phyloP scores from a whole-genome alignment of 1,140 invertebrate species.

The Cepaea nemoralis region DNA sequence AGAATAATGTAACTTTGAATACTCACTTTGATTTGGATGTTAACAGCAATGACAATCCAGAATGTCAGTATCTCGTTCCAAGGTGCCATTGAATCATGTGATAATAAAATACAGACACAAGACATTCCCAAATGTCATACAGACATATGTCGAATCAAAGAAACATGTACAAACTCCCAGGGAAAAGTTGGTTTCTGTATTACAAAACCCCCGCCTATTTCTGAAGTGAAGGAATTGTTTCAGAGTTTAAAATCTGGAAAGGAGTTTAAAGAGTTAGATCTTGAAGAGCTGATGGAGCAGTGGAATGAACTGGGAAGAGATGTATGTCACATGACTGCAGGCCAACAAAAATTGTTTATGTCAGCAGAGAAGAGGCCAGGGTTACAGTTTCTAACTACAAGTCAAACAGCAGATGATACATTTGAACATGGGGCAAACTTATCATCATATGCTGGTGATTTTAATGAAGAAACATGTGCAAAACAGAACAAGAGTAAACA shows the following conservation, averaged over 20 bases:
- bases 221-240: slow-evolving; percentile 43
- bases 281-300: slow-evolving; percentile 48
- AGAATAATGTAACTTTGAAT: background rate
- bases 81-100: background rate
- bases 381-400: no score
- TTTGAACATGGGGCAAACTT: no score
- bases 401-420: no score
- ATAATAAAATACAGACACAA: background rate
- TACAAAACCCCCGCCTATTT: slow-evolving; percentile 43
- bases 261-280: slow-evolving; percentile 47
- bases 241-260: slow-evolving; percentile 30
- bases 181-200: slow-evolving; percentile 7
- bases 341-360: background rate
- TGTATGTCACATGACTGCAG: background rate
- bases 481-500: no score
- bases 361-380: background rate
- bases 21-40: background rate
- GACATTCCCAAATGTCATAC: background rate
- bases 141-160: slow-evolving; percentile 34
- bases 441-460: no score
- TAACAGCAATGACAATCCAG: background rate
- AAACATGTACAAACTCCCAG: background rate
- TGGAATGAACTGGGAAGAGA: slow-evolving; percentile 38
- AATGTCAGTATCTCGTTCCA: background rate
- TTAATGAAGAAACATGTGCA: no score